Evolutionary conservation across 2,888 invertebrate species (phyloP).

Genomic region (Oligia latruncula): DNA sequence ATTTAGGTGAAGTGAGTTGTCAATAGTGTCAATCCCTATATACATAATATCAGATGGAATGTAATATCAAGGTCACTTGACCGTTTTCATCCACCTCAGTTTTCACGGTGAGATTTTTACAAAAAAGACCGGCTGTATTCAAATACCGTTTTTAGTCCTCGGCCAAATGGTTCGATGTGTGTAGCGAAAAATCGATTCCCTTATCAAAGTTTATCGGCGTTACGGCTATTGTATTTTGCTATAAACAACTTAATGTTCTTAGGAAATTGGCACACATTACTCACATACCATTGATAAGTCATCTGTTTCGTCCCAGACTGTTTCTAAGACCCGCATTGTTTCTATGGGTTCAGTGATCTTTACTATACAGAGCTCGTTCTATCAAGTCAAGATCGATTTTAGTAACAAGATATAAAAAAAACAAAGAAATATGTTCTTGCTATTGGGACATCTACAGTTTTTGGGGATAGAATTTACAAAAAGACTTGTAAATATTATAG

Average conservation of each 20-base stretch:
- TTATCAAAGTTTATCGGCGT: conserved; percentile 65
- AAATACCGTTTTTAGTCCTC: neutral
- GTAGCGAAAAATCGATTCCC: conserved; percentile 68
- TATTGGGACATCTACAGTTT: no score
- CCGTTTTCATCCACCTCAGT: no score
- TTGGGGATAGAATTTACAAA: neutral
- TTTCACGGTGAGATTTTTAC: no score
- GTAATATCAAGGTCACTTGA: no score
- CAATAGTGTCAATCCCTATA: no score
- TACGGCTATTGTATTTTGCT: conserved; percentile 48
- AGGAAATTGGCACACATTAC: conserved; percentile 51
- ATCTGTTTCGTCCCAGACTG: conserved; percentile 27
- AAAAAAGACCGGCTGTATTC: neutral
- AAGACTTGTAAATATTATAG: neutral
- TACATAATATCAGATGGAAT: no score
- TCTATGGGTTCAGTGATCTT: conserved; percentile 1
- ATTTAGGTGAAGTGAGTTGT: no score
- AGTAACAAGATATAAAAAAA: neutral
- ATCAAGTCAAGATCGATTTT: neutral
- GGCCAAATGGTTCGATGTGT: neutral
- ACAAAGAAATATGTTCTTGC: neutral
- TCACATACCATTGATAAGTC: conserved; percentile 46
- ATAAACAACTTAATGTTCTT: conserved; percentile 47
- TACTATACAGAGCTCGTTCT: neutral
- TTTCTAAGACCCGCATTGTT: conserved; percentile 20